Evolutionary conservation across 2,113 vertebrate genomes (phyloP).

Genomic region (Vanacampus margaritifer): DNA sequence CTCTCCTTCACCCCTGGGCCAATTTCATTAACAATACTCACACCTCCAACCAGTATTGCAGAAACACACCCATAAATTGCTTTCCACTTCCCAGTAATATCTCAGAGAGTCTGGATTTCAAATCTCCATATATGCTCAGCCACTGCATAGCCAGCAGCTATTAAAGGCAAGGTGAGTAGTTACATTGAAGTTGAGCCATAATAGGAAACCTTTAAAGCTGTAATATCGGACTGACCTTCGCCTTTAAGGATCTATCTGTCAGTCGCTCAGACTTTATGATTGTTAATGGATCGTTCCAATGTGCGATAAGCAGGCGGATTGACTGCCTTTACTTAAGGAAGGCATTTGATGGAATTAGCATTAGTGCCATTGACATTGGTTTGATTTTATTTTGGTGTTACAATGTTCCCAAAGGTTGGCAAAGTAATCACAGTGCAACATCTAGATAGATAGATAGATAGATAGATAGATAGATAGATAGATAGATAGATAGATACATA

Average conservation of each 20-base stretch:
- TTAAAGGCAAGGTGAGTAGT: slow-evolving; percentile 65
- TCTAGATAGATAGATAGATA: no score
- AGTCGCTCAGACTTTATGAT: slow-evolving; percentile 56
- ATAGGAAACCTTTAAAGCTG: slow-evolving; percentile 68
- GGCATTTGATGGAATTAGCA: slow-evolving; percentile 12
- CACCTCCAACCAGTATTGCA: slow-evolving; percentile 29
- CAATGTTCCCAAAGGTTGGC: background rate
- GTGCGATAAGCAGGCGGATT: slow-evolving; percentile 54
- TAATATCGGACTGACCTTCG: slow-evolving; percentile 68
- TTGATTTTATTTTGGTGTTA: background rate
- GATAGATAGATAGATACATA: no score
- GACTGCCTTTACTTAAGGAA: slow-evolving; percentile 43
- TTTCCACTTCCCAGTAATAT: slow-evolving; percentile 36
- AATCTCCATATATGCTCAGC: slow-evolving; percentile 51
- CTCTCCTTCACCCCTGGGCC: slow-evolving; percentile 41
- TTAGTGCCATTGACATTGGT: background rate
- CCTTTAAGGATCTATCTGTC: slow-evolving; percentile 63
- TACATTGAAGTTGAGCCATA: slow-evolving; percentile 64
- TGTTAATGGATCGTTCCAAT: slow-evolving; percentile 64
- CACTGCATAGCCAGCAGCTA: slow-evolving; percentile 51
- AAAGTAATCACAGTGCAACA: background rate
- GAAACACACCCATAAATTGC: slow-evolving; percentile 46
- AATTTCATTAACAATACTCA: slow-evolving; percentile 54
- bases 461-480: no score
- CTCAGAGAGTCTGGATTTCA: slow-evolving; percentile 45